These are phyloP conservation scores for Octodon degus DNA, from an alignment of 2,113 vertebrate genomes.

Conservation along the genomic window DNA sequence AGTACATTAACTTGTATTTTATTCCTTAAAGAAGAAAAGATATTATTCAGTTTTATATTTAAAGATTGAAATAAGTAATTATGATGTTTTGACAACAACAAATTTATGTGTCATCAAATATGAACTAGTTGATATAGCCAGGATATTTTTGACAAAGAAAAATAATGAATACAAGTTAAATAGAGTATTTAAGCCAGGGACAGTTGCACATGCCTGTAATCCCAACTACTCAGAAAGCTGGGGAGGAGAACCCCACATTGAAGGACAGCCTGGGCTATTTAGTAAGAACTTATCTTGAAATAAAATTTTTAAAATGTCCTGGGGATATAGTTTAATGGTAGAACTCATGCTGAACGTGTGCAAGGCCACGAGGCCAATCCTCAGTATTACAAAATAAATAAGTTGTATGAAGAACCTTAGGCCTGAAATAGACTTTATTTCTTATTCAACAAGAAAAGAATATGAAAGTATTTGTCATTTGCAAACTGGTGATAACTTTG, in stretches of 20 bases:
- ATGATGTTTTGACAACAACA: slow-evolving; percentile 26
- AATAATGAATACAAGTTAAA: slow-evolving; percentile 48
- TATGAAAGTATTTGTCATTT: slow-evolving; percentile 49
- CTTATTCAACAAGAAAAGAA: slow-evolving; percentile 39
- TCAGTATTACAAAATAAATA: background rate
- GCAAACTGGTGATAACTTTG: slow-evolving; percentile 1
- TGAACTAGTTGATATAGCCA: background rate
- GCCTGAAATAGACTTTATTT: slow-evolving; percentile 34
- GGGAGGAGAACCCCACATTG: background rate
- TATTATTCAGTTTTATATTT: slow-evolving; percentile 43
- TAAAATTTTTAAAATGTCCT: background rate
- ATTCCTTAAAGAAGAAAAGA: slow-evolving; percentile 29
- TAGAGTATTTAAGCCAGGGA: background rate
- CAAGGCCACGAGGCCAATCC: background rate
- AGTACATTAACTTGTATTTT: slow-evolving; percentile 51
- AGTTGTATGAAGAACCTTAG: background rate
- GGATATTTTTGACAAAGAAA: slow-evolving; percentile 44
- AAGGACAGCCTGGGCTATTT: background rate
- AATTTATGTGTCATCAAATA: slow-evolving; percentile 53
- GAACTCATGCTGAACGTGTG: background rate
- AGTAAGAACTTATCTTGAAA: background rate
- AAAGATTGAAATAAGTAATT: slow-evolving; percentile 35
- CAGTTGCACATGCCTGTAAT: background rate
- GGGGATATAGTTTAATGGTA: background rate
- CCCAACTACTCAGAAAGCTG: background rate